These are phyloP conservation scores for Gymnosoma rotundatum DNA, from an alignment of 2,888 invertebrate genomes.

Conservation along the genomic window DNA sequence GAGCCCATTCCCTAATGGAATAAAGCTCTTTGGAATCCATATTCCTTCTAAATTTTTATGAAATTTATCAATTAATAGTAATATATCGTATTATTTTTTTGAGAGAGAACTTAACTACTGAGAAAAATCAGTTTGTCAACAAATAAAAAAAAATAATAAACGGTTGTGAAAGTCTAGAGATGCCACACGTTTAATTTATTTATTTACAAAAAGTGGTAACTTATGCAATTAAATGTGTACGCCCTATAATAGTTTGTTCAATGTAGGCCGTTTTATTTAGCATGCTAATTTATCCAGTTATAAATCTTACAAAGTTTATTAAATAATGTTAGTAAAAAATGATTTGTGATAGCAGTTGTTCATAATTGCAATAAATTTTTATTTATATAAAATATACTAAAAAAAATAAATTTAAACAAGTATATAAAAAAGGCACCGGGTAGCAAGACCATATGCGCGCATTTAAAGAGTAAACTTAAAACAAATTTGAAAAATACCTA, in stretches of 20 bases:
- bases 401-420: too few relatives aligned
- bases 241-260: not conserved
- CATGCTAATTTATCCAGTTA: too few relatives aligned
- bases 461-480: too few relatives aligned
- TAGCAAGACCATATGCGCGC: too few relatives aligned
- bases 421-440: too few relatives aligned
- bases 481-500: too few relatives aligned
- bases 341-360: too few relatives aligned
- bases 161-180: not conserved
- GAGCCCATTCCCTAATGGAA: slow-evolving; percentile 89
- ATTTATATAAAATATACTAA: too few relatives aligned
- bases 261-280: too few relatives aligned
- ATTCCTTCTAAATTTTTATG: slow-evolving; percentile 9
- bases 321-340: too few relatives aligned
- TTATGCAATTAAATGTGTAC: not conserved
- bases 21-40: slow-evolving; percentile 76
- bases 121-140: slow-evolving; percentile 59
- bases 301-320: too few relatives aligned
- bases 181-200: slow-evolving; percentile 15
- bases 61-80: not conserved
- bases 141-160: slow-evolving; percentile 47
- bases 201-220: not conserved
- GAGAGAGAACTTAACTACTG: not conserved
- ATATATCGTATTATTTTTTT: not conserved
- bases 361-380: too few relatives aligned